These are phyloP conservation scores for Corythornis leucogaster DNA, from an alignment of 2,797 vertebrate genomes.

Conservation along the genomic window DNA sequence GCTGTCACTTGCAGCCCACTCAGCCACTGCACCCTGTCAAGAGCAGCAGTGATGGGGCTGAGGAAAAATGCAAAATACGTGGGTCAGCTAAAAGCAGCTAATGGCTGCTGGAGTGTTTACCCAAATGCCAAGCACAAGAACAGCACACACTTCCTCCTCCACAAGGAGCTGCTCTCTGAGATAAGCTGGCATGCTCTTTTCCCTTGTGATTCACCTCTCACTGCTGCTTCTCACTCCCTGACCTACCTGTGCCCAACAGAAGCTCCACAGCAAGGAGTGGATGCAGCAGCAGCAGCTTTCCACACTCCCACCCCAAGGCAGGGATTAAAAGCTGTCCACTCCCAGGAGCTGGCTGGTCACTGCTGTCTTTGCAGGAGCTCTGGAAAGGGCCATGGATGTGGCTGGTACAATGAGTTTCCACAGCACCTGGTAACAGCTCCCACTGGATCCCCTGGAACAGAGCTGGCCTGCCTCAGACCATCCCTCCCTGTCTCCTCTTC, in stretches of 20 bases:
- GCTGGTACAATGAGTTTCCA: neutral
- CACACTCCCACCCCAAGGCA: slow-evolving; percentile 35
- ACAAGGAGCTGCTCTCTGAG: slow-evolving; percentile 45
- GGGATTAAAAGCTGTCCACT: slow-evolving; percentile 2
- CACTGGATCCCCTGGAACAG: neutral
- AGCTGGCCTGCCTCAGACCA: neutral
- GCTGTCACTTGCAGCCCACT: slow-evolving; percentile 12
- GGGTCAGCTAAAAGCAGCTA: slow-evolving; percentile 39
- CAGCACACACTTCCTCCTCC: slow-evolving; percentile 56
- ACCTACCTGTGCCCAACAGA: slow-evolving; percentile 45
- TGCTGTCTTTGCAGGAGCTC: neutral
- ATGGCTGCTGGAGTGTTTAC: slow-evolving; percentile 37
- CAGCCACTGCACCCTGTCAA: neutral
- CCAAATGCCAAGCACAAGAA: slow-evolving; percentile 55
- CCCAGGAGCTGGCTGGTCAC: slow-evolving; percentile 12
- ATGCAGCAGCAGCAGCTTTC: neutral
- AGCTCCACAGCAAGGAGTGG: neutral
- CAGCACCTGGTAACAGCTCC: neutral
- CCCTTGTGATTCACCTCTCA: slow-evolving; percentile 58
- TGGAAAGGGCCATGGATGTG: neutral
- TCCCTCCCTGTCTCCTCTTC: neutral
- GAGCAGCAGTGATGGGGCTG: neutral
- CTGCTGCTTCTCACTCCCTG: slow-evolving; percentile 4
- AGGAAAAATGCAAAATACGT: slow-evolving; percentile 30
- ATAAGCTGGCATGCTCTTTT: slow-evolving; percentile 53